Conservation (phyloP, 1,140 invertebrate species). For the Sesamia nonagrioides region DNA sequence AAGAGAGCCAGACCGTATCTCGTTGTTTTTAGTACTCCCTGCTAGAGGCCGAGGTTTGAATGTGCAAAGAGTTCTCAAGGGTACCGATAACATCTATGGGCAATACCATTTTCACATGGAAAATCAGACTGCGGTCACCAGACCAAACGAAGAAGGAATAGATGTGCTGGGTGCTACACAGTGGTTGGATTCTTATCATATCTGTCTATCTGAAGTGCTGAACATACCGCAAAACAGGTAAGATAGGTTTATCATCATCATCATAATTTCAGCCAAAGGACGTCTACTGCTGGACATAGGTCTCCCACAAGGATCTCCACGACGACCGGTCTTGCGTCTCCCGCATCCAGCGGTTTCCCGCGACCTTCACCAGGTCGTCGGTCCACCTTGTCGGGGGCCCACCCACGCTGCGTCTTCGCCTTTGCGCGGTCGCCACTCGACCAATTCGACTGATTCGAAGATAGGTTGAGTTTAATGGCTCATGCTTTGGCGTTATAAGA, state of each 20-base stretch:
- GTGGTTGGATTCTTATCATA: constrained; percentile 90
- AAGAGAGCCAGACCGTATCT: constrained; percentile 69
- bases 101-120: constrained; percentile 91
- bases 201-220: constrained; percentile 88
- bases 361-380: too few relatives aligned
- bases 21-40: constrained; percentile 55
- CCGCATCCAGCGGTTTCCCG: too few relatives aligned
- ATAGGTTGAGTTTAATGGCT: too few relatives aligned
- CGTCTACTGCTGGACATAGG: too few relatives aligned
- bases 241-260: too few relatives aligned
- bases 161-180: constrained; percentile 88
- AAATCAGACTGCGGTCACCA: constrained; percentile 88
- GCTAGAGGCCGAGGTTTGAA: constrained; percentile 69
- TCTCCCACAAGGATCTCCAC: too few relatives aligned
- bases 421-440: too few relatives aligned
- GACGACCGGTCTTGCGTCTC: too few relatives aligned
- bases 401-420: neutral
- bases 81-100: constrained; percentile 69
- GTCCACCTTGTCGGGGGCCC: too few relatives aligned
- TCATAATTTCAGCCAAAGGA: too few relatives aligned
- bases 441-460: too few relatives aligned
- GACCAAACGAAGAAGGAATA: constrained; percentile 90
- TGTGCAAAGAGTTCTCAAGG: constrained; percentile 84
- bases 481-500: too few relatives aligned
- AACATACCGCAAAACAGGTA: constrained; percentile 75